These are phyloP conservation scores for Rhopalosiphum nymphaeae DNA, from an alignment of 2,888 invertebrate species.

Conservation along the genomic window DNA sequence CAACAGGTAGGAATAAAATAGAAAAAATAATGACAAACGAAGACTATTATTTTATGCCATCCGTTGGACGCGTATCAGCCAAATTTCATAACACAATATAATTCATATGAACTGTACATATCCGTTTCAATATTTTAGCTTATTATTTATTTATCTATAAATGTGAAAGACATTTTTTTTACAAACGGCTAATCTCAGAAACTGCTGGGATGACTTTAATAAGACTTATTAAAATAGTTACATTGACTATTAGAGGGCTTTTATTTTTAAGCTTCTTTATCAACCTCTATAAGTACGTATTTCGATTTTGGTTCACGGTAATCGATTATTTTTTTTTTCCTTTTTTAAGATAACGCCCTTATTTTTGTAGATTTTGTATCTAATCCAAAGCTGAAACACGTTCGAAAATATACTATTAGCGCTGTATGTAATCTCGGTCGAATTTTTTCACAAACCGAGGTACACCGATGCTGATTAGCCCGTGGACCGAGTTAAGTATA, in stretches of 20 bases:
- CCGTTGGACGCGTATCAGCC: background rate
- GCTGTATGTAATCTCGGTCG: background rate
- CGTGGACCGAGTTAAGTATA: no score
- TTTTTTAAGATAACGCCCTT: no score
- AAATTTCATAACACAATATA: background rate
- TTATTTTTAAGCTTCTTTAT: no score
- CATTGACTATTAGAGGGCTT: no score
- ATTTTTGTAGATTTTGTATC: no score
- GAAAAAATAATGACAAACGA: background rate
- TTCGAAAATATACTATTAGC: background rate
- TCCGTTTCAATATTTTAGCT: background rate
- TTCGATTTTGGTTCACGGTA: no score
- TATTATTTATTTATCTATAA: background rate
- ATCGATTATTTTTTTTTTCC: no score
- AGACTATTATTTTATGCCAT: background rate
- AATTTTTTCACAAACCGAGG: background rate
- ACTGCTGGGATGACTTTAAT: background rate
- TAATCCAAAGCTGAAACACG: no score
- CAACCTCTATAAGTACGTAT: no score
- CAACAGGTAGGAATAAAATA: background rate
- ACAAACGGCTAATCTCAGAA: background rate
- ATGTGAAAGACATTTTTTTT: background rate
- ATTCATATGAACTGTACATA: background rate
- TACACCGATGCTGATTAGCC: no score
- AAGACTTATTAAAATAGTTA: no score